Base-by-base conservation (phyloP, 2,797 vertebrate genomes). In the Halcyon badia region DNA sequence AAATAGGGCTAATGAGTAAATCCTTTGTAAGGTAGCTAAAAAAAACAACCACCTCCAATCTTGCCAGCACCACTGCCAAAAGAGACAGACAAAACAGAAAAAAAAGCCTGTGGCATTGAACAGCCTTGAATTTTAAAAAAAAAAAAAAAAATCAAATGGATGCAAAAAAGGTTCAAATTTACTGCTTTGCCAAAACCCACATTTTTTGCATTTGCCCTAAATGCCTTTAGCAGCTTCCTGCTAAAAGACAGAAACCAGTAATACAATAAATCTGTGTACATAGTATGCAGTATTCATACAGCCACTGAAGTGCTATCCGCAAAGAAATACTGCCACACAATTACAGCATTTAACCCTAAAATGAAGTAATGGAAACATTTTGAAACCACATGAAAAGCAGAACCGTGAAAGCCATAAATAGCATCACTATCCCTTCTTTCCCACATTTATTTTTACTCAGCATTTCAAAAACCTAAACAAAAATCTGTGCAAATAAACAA, bases 1-100 rank as follows among this genome's bases (percentile, higher is more conserved):
- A 97, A 97, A 97, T 56, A 92, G 89, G 91, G 83, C 90, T 97
- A 97, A 97, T 93, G 92, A 97, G 96, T 93, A 96, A 96, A 96
- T 88, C 84, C 89, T 96, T 97, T 96, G 91, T 97, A 95, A 87
- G 91, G 72, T 90, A 94, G 60, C 75, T 96, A 85, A 90, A 95
- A 94, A 83, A 54, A 16, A 3, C 70, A 94, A 71, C 61, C 35
- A 90, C 37, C 52, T 92, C 73, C 72, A 95, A 92, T 86, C 90
- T 87, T 89, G 86, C 81, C 92, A 94, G 70, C 60, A 84, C 19
- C 35, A 62, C 15, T 82, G 70, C 90, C 81, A 94, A 87, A 25
- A 77, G 56, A 83, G 70, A 94, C 37, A 90, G 73, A 92, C 52
- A 90, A 94, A 93, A 93, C 73, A 90, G 68, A 96, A 95, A 70